Conservation (phyloP, 2,113 vertebrate genomes). For the Parotia lawesii region DNA sequence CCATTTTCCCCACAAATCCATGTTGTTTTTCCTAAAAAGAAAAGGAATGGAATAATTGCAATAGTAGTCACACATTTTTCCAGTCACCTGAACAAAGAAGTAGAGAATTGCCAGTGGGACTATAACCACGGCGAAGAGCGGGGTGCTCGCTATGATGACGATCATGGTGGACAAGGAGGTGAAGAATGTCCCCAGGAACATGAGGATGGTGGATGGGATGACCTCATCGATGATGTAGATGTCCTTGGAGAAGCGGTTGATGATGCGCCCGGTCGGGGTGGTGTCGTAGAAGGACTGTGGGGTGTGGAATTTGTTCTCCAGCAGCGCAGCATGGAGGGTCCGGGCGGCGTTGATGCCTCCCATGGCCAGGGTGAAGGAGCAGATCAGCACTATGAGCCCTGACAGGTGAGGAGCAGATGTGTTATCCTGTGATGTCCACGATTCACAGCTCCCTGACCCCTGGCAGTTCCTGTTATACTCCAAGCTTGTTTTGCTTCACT, state of each 20-base stretch:
- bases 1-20: neutral
- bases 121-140: conserved; percentile 84
- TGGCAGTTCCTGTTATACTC: neutral
- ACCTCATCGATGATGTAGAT: conserved; percentile 88
- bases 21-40: neutral
- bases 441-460: neutral
- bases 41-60: neutral
- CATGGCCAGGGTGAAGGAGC: conserved; percentile 83
- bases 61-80: neutral
- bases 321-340: conserved; percentile 79
- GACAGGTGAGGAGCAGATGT: neutral
- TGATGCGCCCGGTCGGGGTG: conserved; percentile 89
- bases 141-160: conserved; percentile 85
- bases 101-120: conserved; percentile 83
- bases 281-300: conserved; percentile 96
- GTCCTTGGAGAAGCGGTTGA: conserved; percentile 98
- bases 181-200: conserved; percentile 85
- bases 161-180: conserved; percentile 84
- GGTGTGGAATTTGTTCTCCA: conserved; percentile 88
- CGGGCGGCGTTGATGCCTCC: conserved; percentile 83
- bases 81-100: conserved; percentile 86
- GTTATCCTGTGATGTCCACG: fast-evolving
- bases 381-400: conserved; percentile 87
- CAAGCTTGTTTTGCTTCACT: neutral
- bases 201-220: conserved; percentile 82